Evolutionary conservation across 2,888 invertebrate species (phyloP), one percentile per base, ranked within the genome.

Genomic region (Spodoptera exigua): DNA sequence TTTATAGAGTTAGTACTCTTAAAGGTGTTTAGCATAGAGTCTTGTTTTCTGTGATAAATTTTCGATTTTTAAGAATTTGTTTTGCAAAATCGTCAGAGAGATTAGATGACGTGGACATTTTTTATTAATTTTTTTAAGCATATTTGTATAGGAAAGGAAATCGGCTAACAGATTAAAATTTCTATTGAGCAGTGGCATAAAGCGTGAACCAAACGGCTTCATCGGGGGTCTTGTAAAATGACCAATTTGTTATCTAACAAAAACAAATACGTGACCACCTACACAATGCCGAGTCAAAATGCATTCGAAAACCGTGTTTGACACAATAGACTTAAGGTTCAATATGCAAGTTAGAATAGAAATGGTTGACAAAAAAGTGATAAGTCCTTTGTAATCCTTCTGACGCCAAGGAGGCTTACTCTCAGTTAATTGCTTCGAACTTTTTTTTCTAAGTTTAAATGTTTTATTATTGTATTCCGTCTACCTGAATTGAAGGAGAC

Each of bases 381-480:
- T 92, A 93, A 91, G 88, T 91, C 90, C 88, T 87, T 90, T 92
- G 92, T 93, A 92, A 93, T 92, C 91, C 89, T 83, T 79, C 89
- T 92, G 93, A 93, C 93, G 93, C 93, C 93, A 92, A 79, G 73
- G 87, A 86, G 89, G 89, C 88, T 92, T 86, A 92, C 84, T 86
- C 82, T 76, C 80, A 89, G 88, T 92, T 94, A 93, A 94, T 94
- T 93, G 93, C 90, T 91, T 92, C 82, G 85, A 85, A 90, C 88
- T 86, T 65, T 79, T 83, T 88, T 90, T 90, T 90, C 90, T 84
- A 79, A 72, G 76, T 85, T 80, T 87, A 89, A 91, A 91, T 90
- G 88, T 88, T 90, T 90, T 87, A 90, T 88, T 90, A 89, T 91
- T 88, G 84, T 89, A 85, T 80, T 83, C 81, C 83, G 85, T 91